These are phyloP conservation scores for Clarias macrocephalus DNA, from an alignment of 2,113 vertebrate genomes.

Conservation along the genomic window DNA sequence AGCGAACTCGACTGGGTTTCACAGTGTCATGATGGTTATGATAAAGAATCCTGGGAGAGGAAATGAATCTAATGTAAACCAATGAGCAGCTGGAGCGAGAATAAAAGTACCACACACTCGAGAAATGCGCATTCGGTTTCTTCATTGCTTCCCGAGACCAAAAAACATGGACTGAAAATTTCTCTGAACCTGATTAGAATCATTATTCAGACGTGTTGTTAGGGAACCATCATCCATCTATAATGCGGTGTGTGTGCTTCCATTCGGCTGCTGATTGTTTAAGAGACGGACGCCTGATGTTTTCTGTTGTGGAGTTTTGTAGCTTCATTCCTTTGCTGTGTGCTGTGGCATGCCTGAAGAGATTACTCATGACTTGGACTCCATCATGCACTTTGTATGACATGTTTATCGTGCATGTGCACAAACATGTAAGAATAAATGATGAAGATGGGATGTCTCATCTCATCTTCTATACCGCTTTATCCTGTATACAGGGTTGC, in stretches of 20 bases:
- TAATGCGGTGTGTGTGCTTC: neutral
- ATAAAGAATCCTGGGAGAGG: neutral
- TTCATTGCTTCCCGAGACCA: neutral
- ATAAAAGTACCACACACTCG: neutral
- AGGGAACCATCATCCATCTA: no score
- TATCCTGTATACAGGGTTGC: no score
- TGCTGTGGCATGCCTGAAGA: neutral
- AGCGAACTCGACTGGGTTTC: neutral
- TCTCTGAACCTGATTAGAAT: neutral
- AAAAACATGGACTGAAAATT: neutral
- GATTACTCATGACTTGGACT: neutral
- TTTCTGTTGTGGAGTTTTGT: neutral
- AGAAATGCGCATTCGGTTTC: neutral
- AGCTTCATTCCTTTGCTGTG: neutral
- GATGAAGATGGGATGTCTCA: neutral
- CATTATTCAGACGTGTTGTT: neutral
- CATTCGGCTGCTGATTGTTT: no score
- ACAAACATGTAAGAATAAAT: neutral
- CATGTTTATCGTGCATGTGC: neutral
- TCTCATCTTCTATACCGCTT: no score
- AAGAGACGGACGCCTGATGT: neutral
- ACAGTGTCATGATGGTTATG: neutral
- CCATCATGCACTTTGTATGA: neutral
- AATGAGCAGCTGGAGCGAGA: neutral
- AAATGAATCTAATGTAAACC: constrained; percentile 5